Percentiles rank a stretch among this genome's conserved stretches.
Evolutionary conservation across 2,797 vertebrate genomes (phyloP).

Genomic region (Peromyscus attwateri): DNA sequence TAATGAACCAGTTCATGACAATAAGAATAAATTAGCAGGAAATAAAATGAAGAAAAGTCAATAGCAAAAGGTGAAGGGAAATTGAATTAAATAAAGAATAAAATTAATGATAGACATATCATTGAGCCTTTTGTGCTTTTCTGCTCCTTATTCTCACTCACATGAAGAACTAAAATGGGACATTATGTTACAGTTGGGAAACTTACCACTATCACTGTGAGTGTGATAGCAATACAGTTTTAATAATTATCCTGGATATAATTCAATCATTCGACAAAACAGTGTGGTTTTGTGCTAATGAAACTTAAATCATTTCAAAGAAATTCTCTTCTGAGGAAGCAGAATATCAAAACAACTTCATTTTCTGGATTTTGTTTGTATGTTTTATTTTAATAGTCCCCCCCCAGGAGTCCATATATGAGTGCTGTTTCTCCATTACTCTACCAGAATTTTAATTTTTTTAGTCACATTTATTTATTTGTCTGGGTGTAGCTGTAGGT

Average conservation of each 20-base stretch:
- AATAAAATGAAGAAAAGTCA: background rate
- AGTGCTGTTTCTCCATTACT: background rate
- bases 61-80: background rate
- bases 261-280: background rate
- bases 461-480: background rate
- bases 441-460: background rate
- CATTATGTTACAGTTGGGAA: too few species aligned
- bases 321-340: background rate
- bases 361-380: background rate
- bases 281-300: background rate
- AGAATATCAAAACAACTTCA: background rate
- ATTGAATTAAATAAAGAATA: background rate
- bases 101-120: background rate
- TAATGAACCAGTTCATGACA: background rate
- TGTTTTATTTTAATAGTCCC: background rate
- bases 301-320: background rate
- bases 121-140: background rate
- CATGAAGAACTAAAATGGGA: background rate
- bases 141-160: background rate
- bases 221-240: background rate
- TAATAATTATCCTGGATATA: background rate
- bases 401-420: background rate
- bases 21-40: background rate
- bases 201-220: background rate
- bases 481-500: background rate